Base-by-base conservation (phyloP, 2,888 invertebrate species). In the Mimachlamys varia region DNA sequence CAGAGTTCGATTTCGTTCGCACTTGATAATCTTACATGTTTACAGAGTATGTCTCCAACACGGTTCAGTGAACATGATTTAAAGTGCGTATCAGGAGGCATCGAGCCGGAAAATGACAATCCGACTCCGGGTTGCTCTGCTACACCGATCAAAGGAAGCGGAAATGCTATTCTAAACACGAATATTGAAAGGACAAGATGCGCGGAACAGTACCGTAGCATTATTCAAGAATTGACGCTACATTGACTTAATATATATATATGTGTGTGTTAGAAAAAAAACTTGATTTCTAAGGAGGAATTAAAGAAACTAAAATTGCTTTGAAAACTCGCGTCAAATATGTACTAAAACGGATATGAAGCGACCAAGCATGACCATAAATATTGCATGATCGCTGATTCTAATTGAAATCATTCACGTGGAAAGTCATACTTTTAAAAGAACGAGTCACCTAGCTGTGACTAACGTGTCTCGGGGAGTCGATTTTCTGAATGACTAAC, bases 51-150 rank as follows among this genome's bases (percentile, higher is more conserved):
- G 33, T 33, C 76, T 76, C 33, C 33, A 17, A 76, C 33, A 76
- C 76, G 76, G 76, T 76, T 76, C 76, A 76, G 33, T 76, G 76
- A 13, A 10, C 33, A 33, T 27, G 76, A 76, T 27, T 76, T 33
- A 76, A 76, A 27, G 27, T 15, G 76, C 76, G 76, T 76, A 76
- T 76, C 76, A 27, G 33, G 33, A 76, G 76, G 76, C 76, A 76
- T 76, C 76, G 76, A 76, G 76, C 76, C 76, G 76, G 76, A 76
- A 33, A 76, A 76, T 76, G 76, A 76, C 76, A 76, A 76, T 76
- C 76, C 76, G 76, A 76, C 76, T 76, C 76, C 76, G 76, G 27
- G 33, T 76, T 76, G 76, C 76, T 76, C 27, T 76, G 76, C 76
- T 15, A 76, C 76, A 76, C 12, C 76, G 76, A 76, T 76, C 76